A percentile compares a stretch with the other conserved stretches of the same genome.
Evolutionary conservation across 2,113 vertebrate species (phyloP).

Genomic region (Trichomycterus rosablanca): DNA sequence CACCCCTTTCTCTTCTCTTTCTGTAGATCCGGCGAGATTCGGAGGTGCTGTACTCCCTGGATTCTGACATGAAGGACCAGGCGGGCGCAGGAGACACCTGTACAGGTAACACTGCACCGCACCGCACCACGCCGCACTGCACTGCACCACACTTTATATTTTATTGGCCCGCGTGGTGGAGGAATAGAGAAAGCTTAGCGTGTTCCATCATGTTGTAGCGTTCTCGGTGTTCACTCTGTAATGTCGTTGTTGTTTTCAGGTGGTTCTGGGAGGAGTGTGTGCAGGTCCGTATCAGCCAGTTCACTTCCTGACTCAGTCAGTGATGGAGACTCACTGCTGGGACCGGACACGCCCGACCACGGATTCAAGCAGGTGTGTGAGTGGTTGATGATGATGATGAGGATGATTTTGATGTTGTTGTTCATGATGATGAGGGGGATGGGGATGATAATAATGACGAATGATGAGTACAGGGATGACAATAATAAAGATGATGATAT

Average conservation of each 20-base stretch:
- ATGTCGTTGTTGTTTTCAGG: background rate
- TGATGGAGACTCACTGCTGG: conserved; percentile 42
- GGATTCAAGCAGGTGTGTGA: conserved; percentile 43
- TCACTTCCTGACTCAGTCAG: conserved; percentile 35
- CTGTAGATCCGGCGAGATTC: conserved; percentile 58
- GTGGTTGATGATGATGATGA: no score
- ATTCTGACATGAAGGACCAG: conserved; percentile 24
- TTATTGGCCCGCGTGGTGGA: no score
- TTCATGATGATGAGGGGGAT: no score
- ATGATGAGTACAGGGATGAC: no score
- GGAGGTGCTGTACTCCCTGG: conserved; percentile 46
- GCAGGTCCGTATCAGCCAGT: conserved; percentile 19
- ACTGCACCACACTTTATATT: no score
- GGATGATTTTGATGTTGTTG: no score
- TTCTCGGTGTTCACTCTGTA: no score
- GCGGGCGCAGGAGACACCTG: background rate
- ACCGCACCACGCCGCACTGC: no score
- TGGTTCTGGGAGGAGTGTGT: background rate
- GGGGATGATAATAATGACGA: no score
- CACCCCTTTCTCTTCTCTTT: background rate
- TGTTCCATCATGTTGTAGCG: no score
- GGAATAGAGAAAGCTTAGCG: no score
- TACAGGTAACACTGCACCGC: background rate
- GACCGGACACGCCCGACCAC: conserved; percentile 36
- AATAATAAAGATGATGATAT: no score